Evolutionary conservation across 1,140 invertebrate genomes (phyloP), one percentile per base, ranked within the genome.

Genomic region (Rhagoletis zephyria): DNA sequence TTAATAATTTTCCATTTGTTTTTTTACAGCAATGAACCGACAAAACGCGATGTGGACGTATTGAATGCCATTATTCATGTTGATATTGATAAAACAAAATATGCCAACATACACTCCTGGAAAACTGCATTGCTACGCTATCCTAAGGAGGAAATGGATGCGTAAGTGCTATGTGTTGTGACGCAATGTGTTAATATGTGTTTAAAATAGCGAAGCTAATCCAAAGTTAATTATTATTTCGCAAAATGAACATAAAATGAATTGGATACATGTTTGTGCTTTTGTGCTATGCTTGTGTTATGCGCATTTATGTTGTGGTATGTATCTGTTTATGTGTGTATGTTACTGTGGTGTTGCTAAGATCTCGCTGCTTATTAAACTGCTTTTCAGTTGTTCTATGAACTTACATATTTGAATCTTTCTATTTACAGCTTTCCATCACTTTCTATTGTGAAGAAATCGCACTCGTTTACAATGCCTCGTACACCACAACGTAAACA

Each of bases 31-130:
- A 94, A 95, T 88, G 93, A 94, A 88, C 95, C 96, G 19, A 95
- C 95, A 0, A 96, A 96, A 91, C 94, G 95, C 86, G 96, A 97
- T 93, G 93, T 95, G 87, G 94, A 95, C 60, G 96, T 96, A 70
- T 95, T 94, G 87, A 95, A 96, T 89, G 96, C 96, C 6, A 90
- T 97, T 87, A 89, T 93, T 56, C 89, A 94, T 87, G 91, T 93
- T 85, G 51, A 93, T 9, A 91, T 96, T 70, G 93, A 94, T 51
- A 90, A 94, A 45, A 92, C 94, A 42, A 91, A 94, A 88, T 95
- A 94, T 92, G 96, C 96, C n/a, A 94, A 94, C 90, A 94, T 96
- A 88, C 95, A 95, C 90, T 94, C 94, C 64, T 97, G 96, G 96
- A 93, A 94, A 88, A 94, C 95, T 89, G 94, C 93, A 2, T 93